phyloP scores from a whole-genome alignment of 2,113 vertebrate species.

The Scartelaos histophorus region DNA sequence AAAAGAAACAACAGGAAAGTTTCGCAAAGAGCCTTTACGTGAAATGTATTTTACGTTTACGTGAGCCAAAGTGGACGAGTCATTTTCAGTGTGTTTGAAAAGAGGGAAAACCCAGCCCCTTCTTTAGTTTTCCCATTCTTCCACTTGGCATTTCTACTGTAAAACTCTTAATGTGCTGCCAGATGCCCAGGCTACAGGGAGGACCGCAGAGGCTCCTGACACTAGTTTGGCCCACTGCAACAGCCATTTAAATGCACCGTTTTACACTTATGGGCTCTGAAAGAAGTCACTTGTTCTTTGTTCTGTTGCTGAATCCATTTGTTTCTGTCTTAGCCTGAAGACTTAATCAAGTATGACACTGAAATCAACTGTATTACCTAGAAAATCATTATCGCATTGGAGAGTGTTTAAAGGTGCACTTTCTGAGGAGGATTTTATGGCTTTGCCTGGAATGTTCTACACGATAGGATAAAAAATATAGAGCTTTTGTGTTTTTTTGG shows the following conservation, averaged over 20 bases:
- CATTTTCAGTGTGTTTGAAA: background rate
- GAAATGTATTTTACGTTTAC: background rate
- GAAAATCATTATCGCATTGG: background rate
- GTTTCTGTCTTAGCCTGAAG: background rate
- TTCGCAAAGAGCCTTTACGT: background rate
- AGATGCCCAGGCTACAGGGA: slow-evolving; percentile 30
- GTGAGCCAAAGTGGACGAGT: background rate
- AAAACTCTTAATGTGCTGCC: slow-evolving; percentile 12
- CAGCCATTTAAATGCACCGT: background rate
- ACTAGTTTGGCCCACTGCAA: slow-evolving; percentile 15
- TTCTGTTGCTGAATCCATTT: background rate
- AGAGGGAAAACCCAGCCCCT: background rate
- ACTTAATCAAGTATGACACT: background rate
- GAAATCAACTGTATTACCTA: too few relatives aligned
- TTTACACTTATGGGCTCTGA: background rate
- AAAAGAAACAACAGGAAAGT: background rate
- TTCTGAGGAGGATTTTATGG: too few relatives aligned
- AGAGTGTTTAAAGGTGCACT: background rate
- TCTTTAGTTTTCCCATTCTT: background rate
- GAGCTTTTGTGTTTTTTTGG: too few relatives aligned
- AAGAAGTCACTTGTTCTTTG: background rate
- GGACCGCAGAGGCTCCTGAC: slow-evolving; percentile 2
- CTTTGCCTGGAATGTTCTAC: too few relatives aligned
- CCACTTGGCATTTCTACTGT: background rate
- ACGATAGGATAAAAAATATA: too few relatives aligned